Evolutionary conservation across 2,888 invertebrate genomes (phyloP), one percentile per base, ranked within the genome.

Genomic region (Cryptops parisi): DNA sequence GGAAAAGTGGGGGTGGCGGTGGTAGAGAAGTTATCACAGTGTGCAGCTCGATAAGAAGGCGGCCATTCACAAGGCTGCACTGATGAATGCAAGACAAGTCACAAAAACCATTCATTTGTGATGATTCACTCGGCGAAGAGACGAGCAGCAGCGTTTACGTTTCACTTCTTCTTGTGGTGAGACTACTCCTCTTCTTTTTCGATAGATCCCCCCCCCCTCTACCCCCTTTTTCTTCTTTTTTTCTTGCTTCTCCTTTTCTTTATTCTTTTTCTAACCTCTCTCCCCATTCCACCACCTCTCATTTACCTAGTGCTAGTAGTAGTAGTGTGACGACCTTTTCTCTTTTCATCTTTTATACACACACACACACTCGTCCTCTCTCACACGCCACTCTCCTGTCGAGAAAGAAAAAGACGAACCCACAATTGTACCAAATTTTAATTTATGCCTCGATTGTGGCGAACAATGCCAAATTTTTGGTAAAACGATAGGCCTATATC

Each of bases 51-150:
- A 41, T 41, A 41, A 41, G 43, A n/a, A n/a, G n/a, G n/a, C n/a
- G n/a, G n/a, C 9, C 43, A 41, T 41, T 41, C 15, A 41, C 15
- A 5, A n/a, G 43, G 19, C 33, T 6, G 9, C 33, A 17, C 19
- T 19, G 43, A 41, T 41, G 43, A 41, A 41, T 41, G 43, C 43
- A 41, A 41, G 43, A 41, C 43, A 41, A 41, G 43, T 41, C 43
- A 41, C 43, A 41, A 41, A 41, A 41, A 41, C 43, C 43, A n/a
- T 41, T 41, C 19, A 41, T 41, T 41, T 41, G n/a, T 12, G 43
- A 41, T 41, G 43, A 41, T 41, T 41, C 43, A 41, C 43, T 41
- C 19, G n/a, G 43, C n/a, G 43, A 33, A 33, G 33, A 33, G 9
- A n/a, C n/a, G 43, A 33, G 15, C 9, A 33, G 9, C 6, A 15